Conservation (phyloP, 2,797 vertebrate species). For the Lacerta bilineata region DNA sequence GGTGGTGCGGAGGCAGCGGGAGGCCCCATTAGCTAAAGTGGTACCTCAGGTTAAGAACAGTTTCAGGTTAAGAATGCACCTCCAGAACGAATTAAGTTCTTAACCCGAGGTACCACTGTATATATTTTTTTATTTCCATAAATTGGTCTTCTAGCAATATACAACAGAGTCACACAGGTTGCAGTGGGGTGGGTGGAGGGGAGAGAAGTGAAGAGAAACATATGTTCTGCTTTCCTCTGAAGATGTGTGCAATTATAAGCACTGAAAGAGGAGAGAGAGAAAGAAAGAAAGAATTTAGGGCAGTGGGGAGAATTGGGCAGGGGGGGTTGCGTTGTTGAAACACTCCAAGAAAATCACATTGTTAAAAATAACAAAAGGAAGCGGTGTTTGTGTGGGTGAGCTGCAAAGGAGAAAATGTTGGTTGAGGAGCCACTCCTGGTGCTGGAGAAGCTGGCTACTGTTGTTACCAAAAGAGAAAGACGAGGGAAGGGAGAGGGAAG, state of each 20-base stretch:
- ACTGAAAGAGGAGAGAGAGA: neutral
- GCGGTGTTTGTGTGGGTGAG: neutral
- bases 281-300: neutral
- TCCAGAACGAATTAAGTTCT: too few relatives aligned
- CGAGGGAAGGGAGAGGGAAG: neutral
- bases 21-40: too few relatives aligned
- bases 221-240: slow-evolving; percentile 28
- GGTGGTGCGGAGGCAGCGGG: too few relatives aligned
- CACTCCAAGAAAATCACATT: slow-evolving; percentile 21
- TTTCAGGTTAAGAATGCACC: too few relatives aligned
- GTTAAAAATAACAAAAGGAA: slow-evolving; percentile 19
- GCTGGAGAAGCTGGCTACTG: neutral
- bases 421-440: neutral
- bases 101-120: too few relatives aligned
- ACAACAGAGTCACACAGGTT: slow-evolving; percentile 12
- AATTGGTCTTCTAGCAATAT: neutral
- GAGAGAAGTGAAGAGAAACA: slow-evolving; percentile 5
- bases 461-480: neutral
- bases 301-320: neutral
- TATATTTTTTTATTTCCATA: neutral
- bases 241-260: slow-evolving; percentile 19
- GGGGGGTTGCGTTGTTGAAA: neutral
- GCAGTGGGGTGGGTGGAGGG: neutral
- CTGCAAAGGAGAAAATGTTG: neutral
- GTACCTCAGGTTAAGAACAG: too few relatives aligned